Conservation (phyloP, 2,888 invertebrate genomes). For the Scaptomyza caliginosa region DNA sequence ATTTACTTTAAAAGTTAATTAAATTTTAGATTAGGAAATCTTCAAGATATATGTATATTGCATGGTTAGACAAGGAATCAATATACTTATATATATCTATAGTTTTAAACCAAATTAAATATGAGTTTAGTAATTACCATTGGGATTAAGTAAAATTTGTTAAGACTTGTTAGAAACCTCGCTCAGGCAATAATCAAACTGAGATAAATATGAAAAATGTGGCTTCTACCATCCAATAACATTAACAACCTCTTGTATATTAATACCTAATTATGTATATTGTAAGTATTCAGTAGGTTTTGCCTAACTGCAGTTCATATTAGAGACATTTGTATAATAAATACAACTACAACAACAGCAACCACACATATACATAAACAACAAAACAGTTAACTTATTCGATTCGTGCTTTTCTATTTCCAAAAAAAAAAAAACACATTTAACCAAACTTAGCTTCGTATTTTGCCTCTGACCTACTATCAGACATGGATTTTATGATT, state of each 20-base stretch:
- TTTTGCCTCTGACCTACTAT: slow-evolving; percentile 65
- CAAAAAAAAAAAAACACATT: slow-evolving; percentile 29
- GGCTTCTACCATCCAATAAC: neutral
- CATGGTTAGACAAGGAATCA: slow-evolving; percentile 25
- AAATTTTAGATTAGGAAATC: neutral
- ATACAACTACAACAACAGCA: too few relatives aligned
- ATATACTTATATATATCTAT: neutral
- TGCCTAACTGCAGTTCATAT: slow-evolving; percentile 45
- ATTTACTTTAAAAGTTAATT: slow-evolving; percentile 2
- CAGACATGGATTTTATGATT: slow-evolving; percentile 60
- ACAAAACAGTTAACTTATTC: slow-evolving; percentile 14
- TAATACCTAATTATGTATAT: slow-evolving; percentile 14
- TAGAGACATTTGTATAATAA: slow-evolving; percentile 35
- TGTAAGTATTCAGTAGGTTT: slow-evolving; percentile 45
- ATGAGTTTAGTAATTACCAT: neutral
- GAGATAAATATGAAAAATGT: neutral
- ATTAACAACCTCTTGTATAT: neutral
- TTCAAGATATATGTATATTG: slow-evolving; percentile 7
- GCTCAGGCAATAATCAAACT: neutral
- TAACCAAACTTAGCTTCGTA: slow-evolving; percentile 64
- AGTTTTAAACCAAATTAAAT: neutral
- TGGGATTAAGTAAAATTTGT: neutral
- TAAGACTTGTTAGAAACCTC: neutral
- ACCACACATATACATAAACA: slow-evolving; percentile 7
- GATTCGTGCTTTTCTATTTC: slow-evolving; percentile 64